Evolutionary conservation across 1,140 invertebrate species (phyloP).

Genomic region (Cardiocondyla obscurior): DNA sequence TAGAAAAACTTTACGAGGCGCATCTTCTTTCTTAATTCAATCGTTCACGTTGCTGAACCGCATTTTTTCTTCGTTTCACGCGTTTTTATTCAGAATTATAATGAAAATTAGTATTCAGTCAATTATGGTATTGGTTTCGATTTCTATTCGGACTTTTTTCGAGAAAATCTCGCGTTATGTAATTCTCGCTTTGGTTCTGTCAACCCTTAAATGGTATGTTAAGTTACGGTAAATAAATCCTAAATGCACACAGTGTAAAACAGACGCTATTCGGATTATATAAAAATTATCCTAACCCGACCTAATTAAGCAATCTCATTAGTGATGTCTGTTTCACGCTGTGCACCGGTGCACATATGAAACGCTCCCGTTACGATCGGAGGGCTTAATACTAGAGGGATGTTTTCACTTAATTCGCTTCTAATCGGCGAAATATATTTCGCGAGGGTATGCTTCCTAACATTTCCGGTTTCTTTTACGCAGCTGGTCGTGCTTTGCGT

Average conservation of each 20-base stretch:
- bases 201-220: too few species aligned
- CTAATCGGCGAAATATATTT: neutral
- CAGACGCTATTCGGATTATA: too few species aligned
- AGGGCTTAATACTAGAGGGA: too few species aligned
- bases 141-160: neutral
- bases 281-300: too few species aligned
- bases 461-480: neutral
- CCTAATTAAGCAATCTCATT: too few species aligned
- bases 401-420: neutral
- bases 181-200: neutral
- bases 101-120: neutral
- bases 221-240: too few species aligned
- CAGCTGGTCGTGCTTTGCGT: conserved; percentile 81
- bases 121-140: neutral
- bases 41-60: too few species aligned
- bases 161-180: neutral
- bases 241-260: too few species aligned
- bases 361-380: too few species aligned
- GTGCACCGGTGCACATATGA: too few species aligned
- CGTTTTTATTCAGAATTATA: neutral
- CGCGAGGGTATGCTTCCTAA: neutral
- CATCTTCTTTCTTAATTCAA: neutral
- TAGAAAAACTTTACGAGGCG: neutral
- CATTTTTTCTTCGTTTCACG: neutral
- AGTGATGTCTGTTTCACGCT: too few species aligned